Base-by-base conservation (phyloP, 2,113 vertebrate species). In the Chloroceryle aenea region DNA sequence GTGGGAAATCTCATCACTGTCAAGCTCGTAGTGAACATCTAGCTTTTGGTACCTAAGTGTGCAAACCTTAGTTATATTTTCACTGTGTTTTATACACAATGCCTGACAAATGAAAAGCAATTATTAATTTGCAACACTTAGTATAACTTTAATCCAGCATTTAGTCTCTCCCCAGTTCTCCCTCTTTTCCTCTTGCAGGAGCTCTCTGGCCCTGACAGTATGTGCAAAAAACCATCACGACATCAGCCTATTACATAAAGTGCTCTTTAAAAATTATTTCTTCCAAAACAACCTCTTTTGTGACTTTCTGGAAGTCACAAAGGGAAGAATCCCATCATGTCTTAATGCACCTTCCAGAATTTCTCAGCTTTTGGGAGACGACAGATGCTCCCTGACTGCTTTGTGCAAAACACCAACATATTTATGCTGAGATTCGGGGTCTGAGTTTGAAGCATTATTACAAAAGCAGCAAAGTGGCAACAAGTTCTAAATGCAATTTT, bases 401-500 rank as follows among this genome's bases (percentile, higher is more conserved):
- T 94, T 97, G 87, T 95, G 78, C 59, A 77, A 89, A 94, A 89
- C 2, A 6, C 67, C 91, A 94, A 94, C 85, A 91, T 79, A 95
- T 82, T 97, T 93, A 91, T 76, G 88, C 92, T 97, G 86, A 96
- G 85, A 96, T 96, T 62, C 67, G 53, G 78, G 42, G 48, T 90
- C 77, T 93, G 81, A 89, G 80, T 85, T 81, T 93, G 89, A 97
- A 75, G 63, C 45, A 90, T 95, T 93, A 87, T 94, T 88, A 93
- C 92, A 97, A 97, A 94, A 95, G 87, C 71, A 91, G 81, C 1
- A 0, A 94, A 87, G 91, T 85, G 93, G 80, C 72, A 78, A 94
- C 77, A 78, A 94, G 85, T 96, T 96, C 76, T 86, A 92, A 91
- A 94, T 86, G 95, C 64, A 90, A 88, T 90, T 96, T 91, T 73